Evolutionary conservation across 2,113 vertebrate species (phyloP).

Genomic region (Pagrus major): DNA sequence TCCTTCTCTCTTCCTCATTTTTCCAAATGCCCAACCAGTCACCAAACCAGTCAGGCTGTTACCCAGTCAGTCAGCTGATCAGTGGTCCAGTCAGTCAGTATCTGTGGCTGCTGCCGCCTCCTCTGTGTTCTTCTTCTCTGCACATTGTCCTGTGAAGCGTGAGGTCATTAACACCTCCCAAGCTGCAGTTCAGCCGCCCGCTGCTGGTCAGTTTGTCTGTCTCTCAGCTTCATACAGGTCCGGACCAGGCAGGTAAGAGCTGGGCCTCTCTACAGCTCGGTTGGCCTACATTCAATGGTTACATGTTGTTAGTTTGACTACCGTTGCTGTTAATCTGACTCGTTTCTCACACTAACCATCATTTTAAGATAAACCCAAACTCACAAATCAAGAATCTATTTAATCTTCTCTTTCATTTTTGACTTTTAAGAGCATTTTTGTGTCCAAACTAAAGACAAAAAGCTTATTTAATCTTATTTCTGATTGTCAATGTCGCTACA

Average conservation of each 20-base stretch:
- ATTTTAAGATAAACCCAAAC: neutral
- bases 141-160: slow-evolving; percentile 29
- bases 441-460: neutral
- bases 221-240: slow-evolving; percentile 29
- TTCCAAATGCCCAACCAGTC: neutral
- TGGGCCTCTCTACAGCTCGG: too few relatives aligned
- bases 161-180: slow-evolving; percentile 42
- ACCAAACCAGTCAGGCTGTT: neutral
- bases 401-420: neutral
- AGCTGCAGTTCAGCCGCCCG: neutral
- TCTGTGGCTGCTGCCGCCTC: neutral
- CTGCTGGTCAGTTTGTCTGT: slow-evolving; percentile 53
- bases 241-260: neutral
- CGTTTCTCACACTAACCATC: neutral
- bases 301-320: neutral
- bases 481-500: neutral
- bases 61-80: neutral
- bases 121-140: slow-evolving; percentile 12
- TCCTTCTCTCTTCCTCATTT: too few relatives aligned
- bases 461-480: neutral
- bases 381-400: neutral
- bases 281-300: too few relatives aligned
- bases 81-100: neutral
- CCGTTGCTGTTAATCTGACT: neutral
- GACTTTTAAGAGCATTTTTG: neutral